These are phyloP conservation scores for Ceuthmochares aereus DNA, from an alignment of 2,113 vertebrate species.

Conservation along the genomic window DNA sequence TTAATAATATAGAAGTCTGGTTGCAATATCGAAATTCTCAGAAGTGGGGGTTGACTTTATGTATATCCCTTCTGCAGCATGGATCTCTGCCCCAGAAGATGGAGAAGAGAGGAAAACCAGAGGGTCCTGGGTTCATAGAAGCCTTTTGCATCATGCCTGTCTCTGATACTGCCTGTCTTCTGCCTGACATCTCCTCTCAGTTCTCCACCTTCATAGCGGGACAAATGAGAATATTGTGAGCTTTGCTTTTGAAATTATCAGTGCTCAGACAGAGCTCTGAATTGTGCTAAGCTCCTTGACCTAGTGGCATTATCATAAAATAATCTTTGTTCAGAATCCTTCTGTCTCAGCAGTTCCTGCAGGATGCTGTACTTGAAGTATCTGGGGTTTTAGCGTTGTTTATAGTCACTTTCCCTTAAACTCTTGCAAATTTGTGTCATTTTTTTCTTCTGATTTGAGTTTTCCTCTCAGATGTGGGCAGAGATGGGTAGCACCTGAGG, in stretches of 20 bases:
- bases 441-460: not conserved
- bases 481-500: not conserved
- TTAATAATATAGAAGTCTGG: not conserved
- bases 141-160: fast-evolving
- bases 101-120: fast-evolving
- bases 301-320: not conserved
- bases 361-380: not conserved
- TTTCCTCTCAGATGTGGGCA: not conserved
- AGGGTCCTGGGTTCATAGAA: fast-evolving
- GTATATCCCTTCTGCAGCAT: not conserved
- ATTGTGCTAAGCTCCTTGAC: not conserved
- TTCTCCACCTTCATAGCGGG: fast-evolving
- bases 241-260: not conserved
- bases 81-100: not conserved
- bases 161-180: not conserved
- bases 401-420: not conserved
- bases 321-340: not conserved
- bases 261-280: not conserved
- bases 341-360: not conserved
- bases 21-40: not conserved
- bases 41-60: fast-evolving
- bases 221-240: fast-evolving
- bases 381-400: not conserved
- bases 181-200: not conserved
- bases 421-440: not conserved